Base-by-base conservation (phyloP, 2,113 vertebrate species). In the Xiphophorus couchianus region DNA sequence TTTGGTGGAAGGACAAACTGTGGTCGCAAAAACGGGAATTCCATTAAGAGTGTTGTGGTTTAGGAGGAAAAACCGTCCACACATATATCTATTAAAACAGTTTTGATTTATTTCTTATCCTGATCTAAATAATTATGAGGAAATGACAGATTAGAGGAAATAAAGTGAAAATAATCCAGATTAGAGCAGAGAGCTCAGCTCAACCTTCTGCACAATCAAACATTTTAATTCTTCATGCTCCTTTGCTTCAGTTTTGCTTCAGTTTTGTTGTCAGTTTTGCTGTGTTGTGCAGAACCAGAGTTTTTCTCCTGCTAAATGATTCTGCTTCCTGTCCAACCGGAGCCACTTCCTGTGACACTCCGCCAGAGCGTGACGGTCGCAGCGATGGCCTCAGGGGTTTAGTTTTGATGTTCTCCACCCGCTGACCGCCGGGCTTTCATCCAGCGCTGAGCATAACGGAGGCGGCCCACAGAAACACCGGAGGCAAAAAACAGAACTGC, bases 221-320 rank as follows among this genome's bases (percentile, higher is more conserved):
- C 48, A 51, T 22, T 19, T 25, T 22, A 35, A 10, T 37, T 19
- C 19, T 19, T 8, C 7, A 4, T 48, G 15, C 1, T 54, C 77
- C 37, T 76, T 80, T 25, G 69, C 70, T 73, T 82, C 60, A 84
- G 71, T 44, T 78, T 80, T 25, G 71, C 72, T 73, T 82, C 60
- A 84, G 71, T 73, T 30, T 29, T 61, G 48, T 22, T 54, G 75
- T 76, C 58, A 54, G 33, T 73, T 82, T 69, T 67, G 62, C 67
- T 48, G 29, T 22, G 29, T 48, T 25, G n/a, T 48, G 29, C 11
- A 69, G 37, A 68, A 62, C 44, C 14, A 82, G 76, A 68, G 64
- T 76, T 75, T 58, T 74, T 84, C 62, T 64, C 35, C 9, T 27
- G 19, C 12, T 13, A 1, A 2, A 25, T 63, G 39, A 9, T 51